phyloP scores from a whole-genome alignment of 2,113 vertebrate genomes.

The Caranx ignobilis region DNA sequence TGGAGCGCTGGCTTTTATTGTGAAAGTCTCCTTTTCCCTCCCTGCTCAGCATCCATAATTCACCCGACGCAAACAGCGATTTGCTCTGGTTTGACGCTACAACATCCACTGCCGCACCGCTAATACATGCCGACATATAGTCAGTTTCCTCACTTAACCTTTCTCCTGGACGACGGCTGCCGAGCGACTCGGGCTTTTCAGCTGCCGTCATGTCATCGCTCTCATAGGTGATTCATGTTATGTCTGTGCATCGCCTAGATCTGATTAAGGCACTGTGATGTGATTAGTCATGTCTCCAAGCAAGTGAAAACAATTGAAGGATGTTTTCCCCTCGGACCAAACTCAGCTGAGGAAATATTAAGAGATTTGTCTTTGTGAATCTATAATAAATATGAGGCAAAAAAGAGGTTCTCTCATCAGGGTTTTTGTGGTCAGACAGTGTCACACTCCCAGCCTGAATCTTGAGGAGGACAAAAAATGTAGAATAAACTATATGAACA shows the following conservation, averaged over 20 bases:
- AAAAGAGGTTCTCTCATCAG: neutral
- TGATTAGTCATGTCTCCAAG: slow-evolving; percentile 45
- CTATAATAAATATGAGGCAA: neutral
- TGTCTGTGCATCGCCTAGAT: slow-evolving; percentile 41
- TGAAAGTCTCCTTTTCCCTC: slow-evolving; percentile 16
- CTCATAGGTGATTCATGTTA: slow-evolving; percentile 35
- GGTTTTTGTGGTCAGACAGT: neutral
- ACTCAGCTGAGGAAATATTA: neutral
- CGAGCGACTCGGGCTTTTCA: neutral
- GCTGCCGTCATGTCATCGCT: neutral
- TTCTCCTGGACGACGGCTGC: neutral
- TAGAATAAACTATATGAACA: neutral
- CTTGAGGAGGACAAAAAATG: too few relatives aligned
- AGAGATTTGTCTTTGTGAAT: neutral
- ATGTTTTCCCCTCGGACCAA: neutral
- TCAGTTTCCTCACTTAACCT: slow-evolving; percentile 18
- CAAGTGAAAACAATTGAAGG: slow-evolving; percentile 29
- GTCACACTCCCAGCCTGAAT: neutral
- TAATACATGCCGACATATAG: slow-evolving; percentile 36
- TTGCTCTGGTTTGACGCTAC: slow-evolving; percentile 35
- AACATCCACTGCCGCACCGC: slow-evolving; percentile 2
- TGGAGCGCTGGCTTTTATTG: slow-evolving; percentile 7
- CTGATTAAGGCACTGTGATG: slow-evolving; percentile 36
- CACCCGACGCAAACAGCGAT: slow-evolving; percentile 42
- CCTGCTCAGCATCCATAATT: slow-evolving; percentile 55